These are phyloP conservation scores for Hydra vulgaris DNA, from an alignment of 30 jellyfish, hydroid and myxozoan genomes.

Conservation along the genomic window DNA sequence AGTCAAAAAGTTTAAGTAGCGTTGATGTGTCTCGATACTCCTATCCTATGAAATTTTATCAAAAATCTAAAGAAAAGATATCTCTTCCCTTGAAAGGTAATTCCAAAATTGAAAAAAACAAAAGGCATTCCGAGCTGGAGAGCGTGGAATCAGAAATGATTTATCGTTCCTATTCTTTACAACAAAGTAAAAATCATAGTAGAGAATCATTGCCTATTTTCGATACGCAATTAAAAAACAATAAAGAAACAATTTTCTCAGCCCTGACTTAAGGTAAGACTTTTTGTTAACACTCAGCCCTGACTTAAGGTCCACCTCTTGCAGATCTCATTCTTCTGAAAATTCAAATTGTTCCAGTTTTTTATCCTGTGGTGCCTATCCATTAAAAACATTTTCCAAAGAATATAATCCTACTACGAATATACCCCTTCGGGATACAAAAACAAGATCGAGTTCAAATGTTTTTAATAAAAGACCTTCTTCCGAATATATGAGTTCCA, in stretches of 20 bases:
- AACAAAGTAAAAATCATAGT: not conserved
- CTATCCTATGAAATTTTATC: too few relatives aligned
- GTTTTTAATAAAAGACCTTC: not conserved
- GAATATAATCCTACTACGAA: not conserved
- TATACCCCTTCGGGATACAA: not conserved
- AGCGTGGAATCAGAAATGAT: not conserved
- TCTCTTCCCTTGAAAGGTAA: not conserved
- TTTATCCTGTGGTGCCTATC: not conserved
- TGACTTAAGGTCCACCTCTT: not conserved
- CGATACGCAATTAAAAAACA: not conserved
- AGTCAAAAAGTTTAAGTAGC: not conserved
- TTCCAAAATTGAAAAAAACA: not conserved
- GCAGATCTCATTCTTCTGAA: not conserved
- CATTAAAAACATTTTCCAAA: not conserved
- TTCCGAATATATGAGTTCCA: not conserved
- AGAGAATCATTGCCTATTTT: not conserved
- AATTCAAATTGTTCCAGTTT: not conserved
- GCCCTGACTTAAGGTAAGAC: too few relatives aligned
- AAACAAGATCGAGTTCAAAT: not conserved
- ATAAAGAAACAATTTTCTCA: not conserved
- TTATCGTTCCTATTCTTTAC: not conserved
- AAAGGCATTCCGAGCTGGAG: not conserved
- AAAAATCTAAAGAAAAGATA: too few relatives aligned
- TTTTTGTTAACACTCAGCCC: not conserved
- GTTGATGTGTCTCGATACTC: not conserved